Conservation (phyloP, 2,888 invertebrate genomes). For the Callyntrura sp. region DNA sequence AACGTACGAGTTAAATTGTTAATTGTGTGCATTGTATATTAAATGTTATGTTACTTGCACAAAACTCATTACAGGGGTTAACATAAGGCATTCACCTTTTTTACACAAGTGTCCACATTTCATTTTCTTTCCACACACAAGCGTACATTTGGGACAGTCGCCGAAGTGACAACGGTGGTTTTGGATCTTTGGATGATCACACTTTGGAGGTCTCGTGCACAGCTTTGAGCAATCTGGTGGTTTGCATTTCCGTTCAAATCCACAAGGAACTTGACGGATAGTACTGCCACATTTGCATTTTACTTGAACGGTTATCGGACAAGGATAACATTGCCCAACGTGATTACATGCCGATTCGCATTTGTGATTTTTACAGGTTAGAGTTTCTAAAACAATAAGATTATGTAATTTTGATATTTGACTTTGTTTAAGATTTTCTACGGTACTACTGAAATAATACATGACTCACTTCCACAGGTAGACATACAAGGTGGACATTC, state of each 20-base stretch:
- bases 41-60: too few relatives aligned
- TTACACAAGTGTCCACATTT: slow-evolving; percentile 88
- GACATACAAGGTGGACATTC: slow-evolving; percentile 94
- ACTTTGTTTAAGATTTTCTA: too few relatives aligned
- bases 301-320: slow-evolving; percentile 89
- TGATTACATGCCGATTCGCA: slow-evolving; percentile 92
- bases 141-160: slow-evolving; percentile 93
- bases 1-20: too few relatives aligned
- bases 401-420: too few relatives aligned
- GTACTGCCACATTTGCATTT: slow-evolving; percentile 93
- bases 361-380: slow-evolving; percentile 88
- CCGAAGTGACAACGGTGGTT: slow-evolving; percentile 93
- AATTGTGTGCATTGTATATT: too few relatives aligned
- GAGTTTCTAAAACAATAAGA: slow-evolving; percentile 60
- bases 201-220: slow-evolving; percentile 90
- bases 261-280: slow-evolving; percentile 93
- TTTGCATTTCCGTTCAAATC: slow-evolving; percentile 90
- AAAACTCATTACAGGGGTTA: too few relatives aligned
- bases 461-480: slow-evolving; percentile 89
- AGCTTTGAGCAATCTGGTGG: slow-evolving; percentile 91
- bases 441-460: not conserved
- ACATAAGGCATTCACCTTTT: slow-evolving; percentile 61
- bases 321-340: slow-evolving; percentile 91
- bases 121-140: slow-evolving; percentile 89
- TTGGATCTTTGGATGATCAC: slow-evolving; percentile 92